phyloP scores from a whole-genome alignment of 1,140 invertebrate genomes.

The Holotrichia oblita region DNA sequence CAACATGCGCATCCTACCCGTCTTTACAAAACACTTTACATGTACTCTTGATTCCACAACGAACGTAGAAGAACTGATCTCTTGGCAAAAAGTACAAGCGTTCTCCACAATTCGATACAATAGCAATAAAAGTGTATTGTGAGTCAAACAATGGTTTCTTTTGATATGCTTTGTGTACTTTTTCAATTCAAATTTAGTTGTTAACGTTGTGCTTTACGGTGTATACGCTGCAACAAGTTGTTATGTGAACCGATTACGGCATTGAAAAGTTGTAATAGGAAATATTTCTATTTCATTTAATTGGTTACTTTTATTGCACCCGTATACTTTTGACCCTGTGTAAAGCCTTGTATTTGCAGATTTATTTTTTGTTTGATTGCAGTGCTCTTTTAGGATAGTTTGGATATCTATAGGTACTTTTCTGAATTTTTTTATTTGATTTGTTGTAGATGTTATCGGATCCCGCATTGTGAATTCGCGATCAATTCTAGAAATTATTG shows the following conservation, averaged over 20 bases:
- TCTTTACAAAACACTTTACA: background rate
- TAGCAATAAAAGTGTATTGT: slow-evolving; percentile 40
- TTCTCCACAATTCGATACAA: slow-evolving; percentile 38
- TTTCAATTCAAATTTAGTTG: slow-evolving; percentile 38
- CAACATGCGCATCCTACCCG: background rate
- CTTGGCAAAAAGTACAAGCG: slow-evolving; percentile 30
- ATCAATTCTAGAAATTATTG: too few species aligned
- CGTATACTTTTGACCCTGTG: background rate
- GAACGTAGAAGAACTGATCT: slow-evolving; percentile 33
- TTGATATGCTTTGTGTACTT: slow-evolving; percentile 38
- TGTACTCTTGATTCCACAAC: slow-evolving; percentile 21
- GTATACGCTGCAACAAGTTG: slow-evolving; percentile 32
- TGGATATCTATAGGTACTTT: too few species aligned
- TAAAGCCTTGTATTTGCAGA: too few species aligned
- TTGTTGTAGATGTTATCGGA: too few species aligned
- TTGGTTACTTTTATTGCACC: background rate
- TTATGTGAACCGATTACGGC: slow-evolving; percentile 21
- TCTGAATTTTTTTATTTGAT: too few species aligned
- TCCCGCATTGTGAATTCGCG: too few species aligned
- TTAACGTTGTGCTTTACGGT: slow-evolving; percentile 21
- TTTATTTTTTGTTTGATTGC: too few species aligned
- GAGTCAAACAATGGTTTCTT: slow-evolving; percentile 31
- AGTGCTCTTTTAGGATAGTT: too few species aligned
- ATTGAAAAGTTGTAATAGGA: background rate
- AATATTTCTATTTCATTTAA: background rate